Evolutionary conservation across 2,888 invertebrate species (phyloP), one percentile per base, ranked within the genome.

Genomic region (Hydroisotoma schaefferi): DNA sequence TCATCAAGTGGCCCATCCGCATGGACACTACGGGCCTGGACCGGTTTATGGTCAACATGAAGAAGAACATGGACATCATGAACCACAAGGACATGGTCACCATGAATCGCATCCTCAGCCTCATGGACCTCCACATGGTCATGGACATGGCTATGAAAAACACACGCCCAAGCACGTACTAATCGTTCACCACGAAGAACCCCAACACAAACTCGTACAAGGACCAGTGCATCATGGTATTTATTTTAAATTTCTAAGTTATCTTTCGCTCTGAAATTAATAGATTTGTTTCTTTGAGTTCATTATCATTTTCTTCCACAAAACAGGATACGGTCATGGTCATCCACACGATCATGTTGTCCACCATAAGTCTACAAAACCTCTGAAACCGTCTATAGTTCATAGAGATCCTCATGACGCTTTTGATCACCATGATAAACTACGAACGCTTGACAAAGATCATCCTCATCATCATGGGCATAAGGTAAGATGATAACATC

Each of bases 361-460:
- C 33, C 59, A 67, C 25, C 61, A 61, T 38, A 55, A 57, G 22
- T 27, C 63, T 48, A 23, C 53, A 10, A 64, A 57, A 23, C 65
- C 65, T 3, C 40, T 67, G 44, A 68, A 68, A 47, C 65, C 67
- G n/a, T 67, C 67, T 10, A 57, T 68, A 20, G 70, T 70, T 26
- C 67, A 68, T 40, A 56, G 70, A 10, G 67, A 70, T 54, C 70
- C 68, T 28, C 51, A 65, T 18, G 68, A 63, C 38, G 37, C 37
- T 2, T 70, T 59, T 26, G 57, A 67, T 27, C 65, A 61, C 33
- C 61, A 65, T 48, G 70, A 70, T 40, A 67, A 62, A 46, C 40
- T 68, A 5, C 55, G 70, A 22, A 70, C 70, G 8, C 57, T 61
- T 28, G 70, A 70, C 28, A 59, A 67, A 25, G 70, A 70, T 43